These are phyloP conservation scores for Sesamia inferens DNA, from an alignment of 2,888 invertebrate genomes.

Conservation along the genomic window DNA sequence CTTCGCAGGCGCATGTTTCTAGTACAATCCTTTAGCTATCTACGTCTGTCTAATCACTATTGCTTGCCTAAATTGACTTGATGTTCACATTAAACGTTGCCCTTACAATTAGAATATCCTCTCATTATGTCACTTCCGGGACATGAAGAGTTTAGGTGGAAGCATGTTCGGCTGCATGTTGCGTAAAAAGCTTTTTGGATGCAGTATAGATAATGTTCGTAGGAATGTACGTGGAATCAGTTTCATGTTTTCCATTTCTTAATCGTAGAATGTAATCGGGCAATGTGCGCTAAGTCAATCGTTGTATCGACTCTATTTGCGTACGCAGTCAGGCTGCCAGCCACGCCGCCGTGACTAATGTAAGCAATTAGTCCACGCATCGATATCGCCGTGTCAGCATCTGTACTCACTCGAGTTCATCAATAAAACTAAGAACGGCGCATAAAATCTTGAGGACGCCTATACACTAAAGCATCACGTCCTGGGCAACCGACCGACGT, in stretches of 20 bases:
- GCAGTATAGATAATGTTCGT: conserved; percentile 31
- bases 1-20: conserved; percentile 65
- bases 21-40: conserved; percentile 68
- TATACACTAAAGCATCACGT: conserved; percentile 60
- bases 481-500: conserved; percentile 62
- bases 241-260: conserved; percentile 61
- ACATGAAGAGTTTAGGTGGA: conserved; percentile 28
- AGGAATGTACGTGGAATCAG: conserved; percentile 53
- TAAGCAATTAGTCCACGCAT: conserved; percentile 86
- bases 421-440: conserved; percentile 68
- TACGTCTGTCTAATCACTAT: conserved; percentile 64
- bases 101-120: conserved; percentile 51
- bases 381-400: conserved; percentile 81
- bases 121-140: conserved; percentile 31
- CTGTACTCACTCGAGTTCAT: conserved; percentile 68
- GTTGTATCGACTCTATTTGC: conserved; percentile 83
- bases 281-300: conserved; percentile 85
- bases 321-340: conserved; percentile 77
- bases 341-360: conserved; percentile 78
- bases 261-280: conserved; percentile 71
- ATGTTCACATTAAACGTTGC: conserved; percentile 38
- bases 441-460: conserved; percentile 54
- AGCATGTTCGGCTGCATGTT: conserved; percentile 32
- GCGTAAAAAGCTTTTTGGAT: conserved; percentile 38
- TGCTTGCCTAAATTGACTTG: conserved; percentile 60